Percentiles rank a stretch among this genome's conserved stretches.
These are phyloP conservation scores for Caiman crocodilus DNA, from an alignment of 2,797 vertebrate species.

Conservation along the genomic window DNA sequence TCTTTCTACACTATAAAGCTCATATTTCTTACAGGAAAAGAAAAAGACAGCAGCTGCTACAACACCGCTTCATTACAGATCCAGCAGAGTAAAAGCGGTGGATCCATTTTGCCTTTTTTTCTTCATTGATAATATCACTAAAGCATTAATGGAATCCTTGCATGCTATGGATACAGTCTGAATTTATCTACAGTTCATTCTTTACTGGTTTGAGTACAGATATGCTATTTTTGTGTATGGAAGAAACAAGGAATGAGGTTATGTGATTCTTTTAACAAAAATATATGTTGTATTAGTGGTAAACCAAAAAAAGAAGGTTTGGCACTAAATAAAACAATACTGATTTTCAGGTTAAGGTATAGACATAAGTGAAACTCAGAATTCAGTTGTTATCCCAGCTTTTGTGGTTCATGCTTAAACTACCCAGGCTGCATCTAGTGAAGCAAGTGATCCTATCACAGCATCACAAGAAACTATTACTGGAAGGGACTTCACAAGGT, in stretches of 20 bases:
- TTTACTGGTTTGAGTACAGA: conserved; percentile 52
- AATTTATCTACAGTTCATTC: conserved; percentile 64
- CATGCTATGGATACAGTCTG: conserved; percentile 61
- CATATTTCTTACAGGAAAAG: conserved; percentile 57
- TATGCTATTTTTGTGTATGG: conserved; percentile 1
- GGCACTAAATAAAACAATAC: neutral
- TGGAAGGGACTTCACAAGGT: neutral
- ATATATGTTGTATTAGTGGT: neutral
- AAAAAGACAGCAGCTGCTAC: conserved; percentile 55
- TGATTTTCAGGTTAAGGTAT: neutral
- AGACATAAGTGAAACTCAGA: neutral
- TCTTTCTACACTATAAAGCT: conserved; percentile 53
- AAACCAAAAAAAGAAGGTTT: neutral
- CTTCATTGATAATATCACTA: conserved; percentile 76
- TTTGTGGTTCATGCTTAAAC: neutral
- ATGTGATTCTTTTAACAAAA: conserved; percentile 1
- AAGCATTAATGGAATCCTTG: conserved; percentile 78
- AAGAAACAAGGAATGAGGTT: neutral
- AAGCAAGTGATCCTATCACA: neutral
- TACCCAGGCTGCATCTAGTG: neutral
- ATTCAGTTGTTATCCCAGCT: neutral
- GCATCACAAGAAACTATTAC: accelerated
- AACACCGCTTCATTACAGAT: conserved; percentile 73
- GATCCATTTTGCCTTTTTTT: conserved; percentile 73
- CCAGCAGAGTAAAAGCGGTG: conserved; percentile 54